phyloP scores from a whole-genome alignment of 2,888 invertebrate species.

The Philaethria dido region DNA sequence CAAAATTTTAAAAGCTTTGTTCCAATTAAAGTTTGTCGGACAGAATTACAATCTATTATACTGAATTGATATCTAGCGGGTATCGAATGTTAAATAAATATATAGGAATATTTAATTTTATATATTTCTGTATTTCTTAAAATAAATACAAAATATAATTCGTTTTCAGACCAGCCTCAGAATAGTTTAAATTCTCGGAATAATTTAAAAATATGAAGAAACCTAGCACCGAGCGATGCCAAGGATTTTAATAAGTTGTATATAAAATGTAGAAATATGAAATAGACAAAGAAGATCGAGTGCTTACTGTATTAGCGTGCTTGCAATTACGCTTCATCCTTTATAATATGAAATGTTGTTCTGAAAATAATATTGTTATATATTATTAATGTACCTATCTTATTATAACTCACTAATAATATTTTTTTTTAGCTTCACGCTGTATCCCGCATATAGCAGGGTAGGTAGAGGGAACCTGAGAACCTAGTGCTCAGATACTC shows the following conservation, averaged over 20 bases:
- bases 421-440: too few relatives aligned
- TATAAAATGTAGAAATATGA: neutral
- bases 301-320: slow-evolving; percentile 4
- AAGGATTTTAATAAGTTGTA: slow-evolving; percentile 1
- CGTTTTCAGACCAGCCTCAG: neutral
- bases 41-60: too few relatives aligned
- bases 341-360: neutral
- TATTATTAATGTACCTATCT: neutral
- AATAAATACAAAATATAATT: neutral
- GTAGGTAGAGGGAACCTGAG: too few relatives aligned
- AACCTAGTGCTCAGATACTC: too few relatives aligned
- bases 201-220: neutral
- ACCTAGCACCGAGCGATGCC: neutral
- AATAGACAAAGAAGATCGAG: slow-evolving; percentile 3
- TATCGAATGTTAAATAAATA: too few relatives aligned
- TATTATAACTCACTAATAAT: too few relatives aligned
- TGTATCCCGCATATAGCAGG: too few relatives aligned
- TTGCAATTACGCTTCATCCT: slow-evolving; percentile 9
- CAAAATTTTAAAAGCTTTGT: too few relatives aligned
- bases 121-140: too few relatives aligned
- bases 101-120: too few relatives aligned
- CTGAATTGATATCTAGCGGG: too few relatives aligned
- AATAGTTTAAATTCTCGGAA: neutral
- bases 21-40: too few relatives aligned
- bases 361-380: neutral